Evolutionary conservation across 2,797 vertebrate species (phyloP), one percentile per base, ranked within the genome.

Genomic region (Scolopax rusticola): DNA sequence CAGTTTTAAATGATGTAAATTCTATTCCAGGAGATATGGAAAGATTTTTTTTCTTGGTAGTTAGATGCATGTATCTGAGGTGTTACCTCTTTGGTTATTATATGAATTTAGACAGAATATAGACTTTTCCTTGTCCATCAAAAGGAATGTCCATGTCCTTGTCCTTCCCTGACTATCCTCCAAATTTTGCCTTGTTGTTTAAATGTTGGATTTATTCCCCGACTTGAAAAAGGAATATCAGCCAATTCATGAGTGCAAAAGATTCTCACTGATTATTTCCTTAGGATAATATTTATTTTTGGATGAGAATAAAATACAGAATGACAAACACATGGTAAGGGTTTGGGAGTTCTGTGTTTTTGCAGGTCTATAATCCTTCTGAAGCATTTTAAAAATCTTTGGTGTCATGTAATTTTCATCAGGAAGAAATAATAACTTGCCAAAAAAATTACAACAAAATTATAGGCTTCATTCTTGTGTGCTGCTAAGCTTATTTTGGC

Each of bases 241-340:
- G 4, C 24, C 24, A 53, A 8, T 48, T 74, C 59, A 67, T 59
- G 21, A 69, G 28, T 33, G 50, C 7, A 80, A 33, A 59, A 70
- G 15, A 2, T 32, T 75, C 7, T 83, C 7, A 32, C 15, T 60
- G 18, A 79, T 10, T 82, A 59, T 50, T 90, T 90, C 13, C 6
- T 33, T 45, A 54, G 16, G 9, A 41, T 74, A 71, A 12, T 3
- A 23, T n/a, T 38, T 63, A 38, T 41, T 84, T 89, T 48, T 61
- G 2, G 0, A 25, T 15, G 10, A 74, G 28, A 45, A 54, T 53
- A 84, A 59, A 24, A 7, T 0, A 0, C 21, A n/a, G 4, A 63
- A 40, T 30, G 3, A 6, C 3, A 5, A 41, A 27, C 45, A 70
- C 53, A 48, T 3, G 23, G 23, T 40, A 45, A 48, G 9, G 1